Base-by-base conservation (phyloP, 2,888 invertebrate genomes). In the Dryocosmus kuriphilus region DNA sequence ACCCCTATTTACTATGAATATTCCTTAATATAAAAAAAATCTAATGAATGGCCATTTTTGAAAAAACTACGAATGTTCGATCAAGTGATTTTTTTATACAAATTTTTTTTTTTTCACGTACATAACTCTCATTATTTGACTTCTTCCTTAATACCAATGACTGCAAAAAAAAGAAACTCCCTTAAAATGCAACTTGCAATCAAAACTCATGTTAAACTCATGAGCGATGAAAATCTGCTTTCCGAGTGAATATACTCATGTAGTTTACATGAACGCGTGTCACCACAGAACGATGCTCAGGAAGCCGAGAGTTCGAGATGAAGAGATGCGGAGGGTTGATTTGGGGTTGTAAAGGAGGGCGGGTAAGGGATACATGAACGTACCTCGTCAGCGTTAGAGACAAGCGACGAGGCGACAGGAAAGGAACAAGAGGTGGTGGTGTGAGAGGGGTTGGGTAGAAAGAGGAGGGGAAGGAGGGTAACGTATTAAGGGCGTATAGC, bases 241-340 rank as follows among this genome's bases (percentile, higher is more conserved):
- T n/a, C 19, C 51, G 2, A 30, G 30, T 71, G n/a, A 51, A 51
- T 71, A 8, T 71, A 51, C 30, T 51, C 30, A 46, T 51, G 88
- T 88, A 88, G 87, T 87, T 88, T 86, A 88, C 88, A 85, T 84
- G 83, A 83, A 85, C 85, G 86, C 85, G 85, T 84, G 84, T 84
- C 83, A 81, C 83, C 84, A 81, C 85, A 82, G 82, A 83, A 77
- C 77, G 80, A 79, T 80, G 83, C 80, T 81, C 80, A 80, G 84
- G 71, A 71, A 71, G 71, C 51, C 71, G 51, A 83, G 85, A 85
- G 84, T 81, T 82, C 80, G 78, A 75, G 67, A 80, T 77, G 78
- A 55, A 73, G 79, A 71, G 46, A 71, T 71, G 51, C 71, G 24
- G 71, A 71, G 71, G 46, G 19, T 24, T 71, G 71, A 51, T 51